Base-by-base conservation (phyloP, 2,888 invertebrate genomes). In the Leptodirus hochenwartii region DNA sequence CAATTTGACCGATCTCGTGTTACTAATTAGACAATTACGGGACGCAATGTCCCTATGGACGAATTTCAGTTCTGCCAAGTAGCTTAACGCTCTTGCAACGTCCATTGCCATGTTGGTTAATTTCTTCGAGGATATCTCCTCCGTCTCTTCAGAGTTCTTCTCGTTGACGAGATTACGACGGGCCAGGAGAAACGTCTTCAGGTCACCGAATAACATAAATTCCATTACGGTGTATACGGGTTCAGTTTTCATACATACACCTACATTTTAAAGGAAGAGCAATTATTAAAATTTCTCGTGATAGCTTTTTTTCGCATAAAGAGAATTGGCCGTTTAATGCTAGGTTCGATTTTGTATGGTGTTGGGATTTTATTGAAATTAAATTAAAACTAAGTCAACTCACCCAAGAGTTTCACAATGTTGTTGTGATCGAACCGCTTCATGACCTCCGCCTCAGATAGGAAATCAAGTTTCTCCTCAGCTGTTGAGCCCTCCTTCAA, bases 401-500 rank as follows among this genome's bases (percentile, higher is more conserved):
- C n/a, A n/a, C n/a, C 90, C 12, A 88, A 56, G 16, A 91, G 58
- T 41, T 73, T 69, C 9, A 91, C 76, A 31, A 91, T 77, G 51
- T 91, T 90, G 45, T 75, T 73, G 51, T 91, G 88, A 32, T 84
- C 78, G 52, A 91, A 87, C 26, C 81, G 66, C 50, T 90, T 90
- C 90, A 91, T 91, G 13, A 85, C 77, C 50, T 90, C 87, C 2
- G 90, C 88, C 53, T 91, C 91, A 29, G 84, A 78, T 22, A 91
- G 60, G 47, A 91, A 91, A 51, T 91, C 88, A 13, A 88, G 58
- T 50, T 87, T 87, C 47, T 85, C 84, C 41, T 88, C 87, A 2
- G 76, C 71, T 5, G 68, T 66, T 1, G 82, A 80, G 3, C 82
- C 82, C 20, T 73, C 61, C 54, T 88, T 87, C 3, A 90, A 61